These are phyloP conservation scores for Rotaria socialis DNA, from an alignment of 2,888 invertebrate genomes.

Conservation along the genomic window DNA sequence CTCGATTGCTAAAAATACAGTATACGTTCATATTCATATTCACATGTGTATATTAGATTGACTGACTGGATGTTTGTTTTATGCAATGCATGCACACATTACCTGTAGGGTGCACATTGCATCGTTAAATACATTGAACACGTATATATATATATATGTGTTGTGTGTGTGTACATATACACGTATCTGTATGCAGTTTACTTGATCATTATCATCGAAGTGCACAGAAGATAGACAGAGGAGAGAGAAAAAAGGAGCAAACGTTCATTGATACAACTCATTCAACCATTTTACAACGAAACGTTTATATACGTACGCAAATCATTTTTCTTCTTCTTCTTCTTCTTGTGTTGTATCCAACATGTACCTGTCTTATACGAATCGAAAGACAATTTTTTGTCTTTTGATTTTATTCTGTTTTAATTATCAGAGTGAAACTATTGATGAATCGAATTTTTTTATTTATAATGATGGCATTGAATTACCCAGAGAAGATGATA, in stretches of 20 bases:
- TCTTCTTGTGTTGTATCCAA: not conserved
- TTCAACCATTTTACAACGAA: not conserved
- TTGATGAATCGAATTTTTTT: slow-evolving; percentile 15
- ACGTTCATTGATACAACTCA: slow-evolving; percentile 11
- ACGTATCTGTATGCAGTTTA: not conserved
- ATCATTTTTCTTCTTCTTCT: not conserved
- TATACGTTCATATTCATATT: not conserved
- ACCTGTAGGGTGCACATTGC: not conserved
- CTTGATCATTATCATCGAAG: not conserved
- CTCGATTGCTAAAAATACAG: not conserved
- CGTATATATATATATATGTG: not conserved
- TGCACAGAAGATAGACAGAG: not conserved
- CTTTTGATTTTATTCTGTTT: not conserved
- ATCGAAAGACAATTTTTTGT: slow-evolving; percentile 3
- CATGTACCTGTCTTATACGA: not conserved
- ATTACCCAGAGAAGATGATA: slow-evolving; percentile 28
- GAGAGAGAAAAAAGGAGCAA: not conserved
- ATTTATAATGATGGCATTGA: not conserved
- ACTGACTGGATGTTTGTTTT: not conserved
- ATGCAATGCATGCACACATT: slow-evolving; percentile 9
- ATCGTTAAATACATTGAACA: not conserved
- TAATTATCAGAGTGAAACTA: not conserved
- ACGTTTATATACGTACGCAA: not conserved
- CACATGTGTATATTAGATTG: not conserved
- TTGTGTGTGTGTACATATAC: not conserved